A percentile compares a stretch with the other conserved stretches of the same genome.
phyloP scores from a whole-genome alignment of 1,140 invertebrate species.

The Meteorus sp. region DNA sequence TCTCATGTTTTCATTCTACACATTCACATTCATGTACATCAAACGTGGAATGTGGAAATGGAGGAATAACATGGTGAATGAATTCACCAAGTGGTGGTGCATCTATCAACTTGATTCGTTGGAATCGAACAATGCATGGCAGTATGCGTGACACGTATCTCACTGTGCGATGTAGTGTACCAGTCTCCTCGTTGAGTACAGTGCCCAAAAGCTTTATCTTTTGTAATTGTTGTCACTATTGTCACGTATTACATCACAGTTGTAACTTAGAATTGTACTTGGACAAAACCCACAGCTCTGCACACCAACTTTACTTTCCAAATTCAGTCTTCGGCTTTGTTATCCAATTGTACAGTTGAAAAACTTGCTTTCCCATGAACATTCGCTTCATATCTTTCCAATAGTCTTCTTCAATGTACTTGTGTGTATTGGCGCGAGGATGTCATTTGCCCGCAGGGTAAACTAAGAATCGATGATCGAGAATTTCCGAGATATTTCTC shows the following conservation, averaged over 20 bases:
- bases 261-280: no score
- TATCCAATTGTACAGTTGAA: not conserved
- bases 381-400: no score
- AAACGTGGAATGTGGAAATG: no score
- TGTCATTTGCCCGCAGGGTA: not conserved
- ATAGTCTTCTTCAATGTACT: no score
- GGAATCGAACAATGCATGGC: no score
- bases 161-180: no score
- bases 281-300: not conserved
- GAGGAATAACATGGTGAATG: no score
- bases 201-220: not conserved
- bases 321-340: not conserved
- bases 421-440: not conserved
- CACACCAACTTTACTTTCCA: not conserved
- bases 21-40: no score
- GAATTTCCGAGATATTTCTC: not conserved
- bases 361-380: conserved; percentile 2
- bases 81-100: no score
- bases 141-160: conserved; percentile 12
- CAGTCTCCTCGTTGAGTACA: no score
- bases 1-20: not conserved
- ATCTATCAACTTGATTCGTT: no score
- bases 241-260: no score
- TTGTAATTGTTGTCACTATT: not conserved
- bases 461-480: not conserved